phyloP scores from a whole-genome alignment of 2,113 vertebrate species.

The Marmota flaviventris region DNA sequence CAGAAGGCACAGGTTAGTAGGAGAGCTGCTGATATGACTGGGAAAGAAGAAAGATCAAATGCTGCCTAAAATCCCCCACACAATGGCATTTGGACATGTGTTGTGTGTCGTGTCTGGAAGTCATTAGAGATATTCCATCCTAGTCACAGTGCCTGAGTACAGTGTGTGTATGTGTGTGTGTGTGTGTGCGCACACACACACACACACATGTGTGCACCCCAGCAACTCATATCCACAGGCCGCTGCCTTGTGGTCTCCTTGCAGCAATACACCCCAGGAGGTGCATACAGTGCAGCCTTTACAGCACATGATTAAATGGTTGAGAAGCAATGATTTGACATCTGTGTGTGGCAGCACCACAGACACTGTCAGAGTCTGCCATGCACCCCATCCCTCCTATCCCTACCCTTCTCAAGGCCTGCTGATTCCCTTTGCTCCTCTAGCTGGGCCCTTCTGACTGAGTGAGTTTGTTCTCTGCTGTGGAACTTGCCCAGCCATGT shows the following conservation, averaged over 20 bases:
- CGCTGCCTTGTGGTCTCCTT: not conserved
- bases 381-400: too few relatives aligned
- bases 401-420: not conserved
- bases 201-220: too few relatives aligned
- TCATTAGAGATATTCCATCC: too few relatives aligned
- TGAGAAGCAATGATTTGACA: not conserved
- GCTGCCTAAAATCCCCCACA: not conserved
- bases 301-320: not conserved
- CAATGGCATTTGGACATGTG: too few relatives aligned
- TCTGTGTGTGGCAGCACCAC: not conserved
- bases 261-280: not conserved
- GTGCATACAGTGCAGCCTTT: not conserved
- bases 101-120: not conserved
- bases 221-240: not conserved
- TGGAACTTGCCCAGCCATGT: not conserved
- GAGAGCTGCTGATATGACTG: rapidly evolving
- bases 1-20: not conserved
- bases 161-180: not conserved
- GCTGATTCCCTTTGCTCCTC: not conserved
- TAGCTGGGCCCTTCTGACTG: not conserved
- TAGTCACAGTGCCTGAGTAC: not conserved
- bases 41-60: not conserved
- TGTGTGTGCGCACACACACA: too few relatives aligned
- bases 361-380: not conserved
- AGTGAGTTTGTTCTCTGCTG: not conserved